A percentile compares a stretch with the other conserved stretches of the same genome.
phyloP scores from a whole-genome alignment of 2,113 vertebrate species.

The human (Homo sapiens) region GRCh38 chr16:21456001-21456500 shows the following conservation, averaged over 20 bases:
- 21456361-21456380: conserved; percentile 95
- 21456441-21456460: conserved; percentile 98
- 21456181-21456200: conserved; percentile 21
- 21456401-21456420: conserved; percentile 93
- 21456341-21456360: conserved; percentile 99
- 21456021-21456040: no score
- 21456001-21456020: no score
- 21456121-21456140: conserved; percentile 1
- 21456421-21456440: conserved; percentile 97
- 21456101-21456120: conserved; percentile 39
- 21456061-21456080: no score
- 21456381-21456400: conserved; percentile 88
- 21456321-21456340: conserved; percentile 99
- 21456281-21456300: conserved; percentile 96
- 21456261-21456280: conserved; percentile 99
- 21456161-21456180: not conserved
- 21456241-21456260: conserved; percentile 83
- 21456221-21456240: not conserved
- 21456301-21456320: conserved; percentile 97
- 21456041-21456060: no score
- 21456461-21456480: conserved; percentile 80
- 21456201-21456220: not conserved
- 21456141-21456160: not conserved
- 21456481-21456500: conserved; percentile 46
- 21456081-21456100: not conserved